Evolutionary conservation across 1,140 invertebrate species (phyloP).

Genomic region (Telenomus remus): DNA sequence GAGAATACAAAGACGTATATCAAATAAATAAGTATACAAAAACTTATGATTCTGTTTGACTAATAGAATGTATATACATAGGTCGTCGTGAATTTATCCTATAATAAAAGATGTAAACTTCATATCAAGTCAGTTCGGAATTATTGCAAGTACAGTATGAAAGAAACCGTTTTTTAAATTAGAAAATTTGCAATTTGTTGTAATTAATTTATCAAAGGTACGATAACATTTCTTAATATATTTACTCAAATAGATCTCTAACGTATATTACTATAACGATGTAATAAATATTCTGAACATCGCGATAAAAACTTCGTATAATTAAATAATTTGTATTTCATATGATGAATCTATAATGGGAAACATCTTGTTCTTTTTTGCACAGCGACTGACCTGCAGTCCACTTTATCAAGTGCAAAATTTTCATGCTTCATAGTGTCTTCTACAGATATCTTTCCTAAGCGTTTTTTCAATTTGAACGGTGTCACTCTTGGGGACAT

Average conservation of each 20-base stretch:
- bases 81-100: background rate
- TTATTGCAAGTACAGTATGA: conserved; percentile 2
- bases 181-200: too few species aligned
- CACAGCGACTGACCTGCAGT: conserved; percentile 66
- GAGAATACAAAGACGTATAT: conserved; percentile 20
- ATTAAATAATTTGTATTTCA: too few species aligned
- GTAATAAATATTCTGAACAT: too few species aligned
- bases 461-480: conserved; percentile 70
- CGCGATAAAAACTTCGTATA: too few species aligned
- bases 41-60: background rate
- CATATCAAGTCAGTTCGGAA: conserved; percentile 8
- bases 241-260: too few species aligned
- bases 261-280: too few species aligned
- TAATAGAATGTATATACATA: conserved; percentile 6
- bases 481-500: conserved; percentile 70
- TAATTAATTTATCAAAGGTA: too few species aligned
- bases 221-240: too few species aligned
- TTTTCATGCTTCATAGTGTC: conserved; percentile 71
- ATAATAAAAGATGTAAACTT: conserved; percentile 18
- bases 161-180: too few species aligned
- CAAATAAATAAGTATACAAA: conserved; percentile 30
- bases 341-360: conserved; percentile 65
- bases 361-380: conserved; percentile 73
- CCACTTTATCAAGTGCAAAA: conserved; percentile 69
- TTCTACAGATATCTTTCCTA: conserved; percentile 70